Evolutionary conservation across 92 coral and sea anemone genomes (phyloP), one percentile per base, ranked within the genome.

Genomic region (Galaxea fascicularis): DNA sequence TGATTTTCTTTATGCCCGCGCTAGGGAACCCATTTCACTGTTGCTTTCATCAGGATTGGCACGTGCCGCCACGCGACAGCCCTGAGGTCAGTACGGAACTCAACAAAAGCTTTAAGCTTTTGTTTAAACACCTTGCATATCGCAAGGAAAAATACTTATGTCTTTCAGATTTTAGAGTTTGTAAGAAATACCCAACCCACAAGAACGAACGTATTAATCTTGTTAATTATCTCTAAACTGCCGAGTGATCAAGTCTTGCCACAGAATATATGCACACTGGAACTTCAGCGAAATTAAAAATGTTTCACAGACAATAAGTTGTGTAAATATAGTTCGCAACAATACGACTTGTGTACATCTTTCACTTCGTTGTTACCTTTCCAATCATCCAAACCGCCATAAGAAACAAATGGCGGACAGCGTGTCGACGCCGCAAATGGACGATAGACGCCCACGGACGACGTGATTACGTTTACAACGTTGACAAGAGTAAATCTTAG

Each of bases 61-160:
- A 85, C 93, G 93, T 89, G 93, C 93, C 80, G 86, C 93, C 93
- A 85, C 90, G 90, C 93, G 89, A 80, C 90, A 70, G 74, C 73
- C 73, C 71, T 20, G 21, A 68, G 75, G 76, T 67, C 22, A 73
- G 69, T 57, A 85, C 22, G 47, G 77, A 28, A 72, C 39, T 75
- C 74, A 69, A 60, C 76, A 85, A 79, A 74, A 31, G 63, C 65
- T 31, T 27, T 65, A 68, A 53, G 77, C 83, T 58, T 89, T 85
- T 89, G 92, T 85, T 74, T 73, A 52, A 85, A 59, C 77, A 77
- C 92, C 84, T 89, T 89, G 93, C 88, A 73, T 74, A 73, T 69
- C 68, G 56, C 68, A 39, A 44, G 44, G 26, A 70, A 80, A 26
- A 7, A 46, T 56, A 52, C 66, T 25, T 4, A 25, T 22, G 9